These are phyloP conservation scores for Drosophila flavopinicola DNA, from an alignment of 2,888 invertebrate species.

Conservation along the genomic window DNA sequence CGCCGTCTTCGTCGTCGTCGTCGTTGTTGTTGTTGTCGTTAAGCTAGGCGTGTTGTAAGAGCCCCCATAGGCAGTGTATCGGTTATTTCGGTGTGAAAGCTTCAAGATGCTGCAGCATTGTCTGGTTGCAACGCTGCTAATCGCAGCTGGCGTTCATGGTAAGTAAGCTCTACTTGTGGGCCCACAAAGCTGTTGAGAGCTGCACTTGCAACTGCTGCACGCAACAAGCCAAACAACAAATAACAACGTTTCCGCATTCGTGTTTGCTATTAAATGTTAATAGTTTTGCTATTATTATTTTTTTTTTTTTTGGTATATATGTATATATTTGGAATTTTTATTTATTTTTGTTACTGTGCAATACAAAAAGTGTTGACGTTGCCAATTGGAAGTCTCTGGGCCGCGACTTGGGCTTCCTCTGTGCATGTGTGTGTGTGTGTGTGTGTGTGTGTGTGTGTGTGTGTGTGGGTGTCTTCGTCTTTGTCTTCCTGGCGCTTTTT, in stretches of 20 bases:
- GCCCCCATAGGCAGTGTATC: conserved; percentile 11
- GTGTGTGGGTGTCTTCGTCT: conserved; percentile 26
- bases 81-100: conserved; percentile 16
- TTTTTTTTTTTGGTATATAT: conserved; percentile 19
- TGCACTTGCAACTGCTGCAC: conserved; percentile 17
- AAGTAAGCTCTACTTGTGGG: conserved; percentile 36
- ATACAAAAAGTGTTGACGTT: conserved; percentile 66
- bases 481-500: conserved; percentile 59
- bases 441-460: conserved; percentile 2
- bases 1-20: neutral
- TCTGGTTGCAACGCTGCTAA: conserved; percentile 57
- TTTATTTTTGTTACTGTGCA: conserved; percentile 65
- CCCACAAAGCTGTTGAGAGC: conserved; percentile 1
- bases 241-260: conserved; percentile 51
- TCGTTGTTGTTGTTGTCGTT: neutral
- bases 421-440: conserved; percentile 5
- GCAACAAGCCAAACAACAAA: conserved; percentile 18
- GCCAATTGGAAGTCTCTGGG: conserved; percentile 41
- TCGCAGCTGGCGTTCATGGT: conserved; percentile 53
- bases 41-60: conserved; percentile 5
- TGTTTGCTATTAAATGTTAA: conserved; percentile 48
- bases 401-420: conserved; percentile 47
- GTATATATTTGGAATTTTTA: too few species aligned
- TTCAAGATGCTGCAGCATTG: conserved; percentile 65
- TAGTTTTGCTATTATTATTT: conserved; percentile 17